Percentiles rank a stretch among this genome's conserved stretches.
Conservation (phyloP, 2,113 vertebrate genomes). For the Athene noctua region DNA sequence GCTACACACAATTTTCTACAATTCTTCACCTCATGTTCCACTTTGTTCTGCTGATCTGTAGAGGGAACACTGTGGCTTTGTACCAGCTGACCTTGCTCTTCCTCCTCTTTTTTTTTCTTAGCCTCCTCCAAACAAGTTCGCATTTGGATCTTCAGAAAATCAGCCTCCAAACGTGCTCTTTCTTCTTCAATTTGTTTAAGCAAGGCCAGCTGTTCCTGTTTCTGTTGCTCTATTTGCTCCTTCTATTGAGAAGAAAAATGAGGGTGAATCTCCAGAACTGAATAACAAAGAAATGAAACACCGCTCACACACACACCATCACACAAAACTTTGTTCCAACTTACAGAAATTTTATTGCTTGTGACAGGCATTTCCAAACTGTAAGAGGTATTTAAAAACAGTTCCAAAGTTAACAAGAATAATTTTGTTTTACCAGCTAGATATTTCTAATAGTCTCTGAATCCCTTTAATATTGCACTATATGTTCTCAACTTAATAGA, state of each 20-base stretch:
- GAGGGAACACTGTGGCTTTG: neutral
- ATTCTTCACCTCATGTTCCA: conserved; percentile 36
- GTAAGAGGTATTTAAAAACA: neutral
- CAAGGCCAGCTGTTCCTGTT: conserved; percentile 82
- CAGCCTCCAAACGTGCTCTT: conserved; percentile 76
- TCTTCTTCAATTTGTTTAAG: conserved; percentile 86
- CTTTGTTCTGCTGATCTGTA: neutral
- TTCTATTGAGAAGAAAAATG: conserved; percentile 72
- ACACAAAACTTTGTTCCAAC: neutral
- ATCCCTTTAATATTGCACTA: neutral
- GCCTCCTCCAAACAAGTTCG: conserved; percentile 69
- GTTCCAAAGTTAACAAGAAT: neutral
- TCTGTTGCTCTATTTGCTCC: conserved; percentile 81
- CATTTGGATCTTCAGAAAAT: conserved; percentile 69
- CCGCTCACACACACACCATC: neutral
- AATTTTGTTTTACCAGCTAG: neutral
- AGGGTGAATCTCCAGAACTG: neutral
- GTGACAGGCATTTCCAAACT: neutral
- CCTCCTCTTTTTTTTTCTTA: conserved; percentile 44
- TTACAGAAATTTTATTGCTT: neutral
- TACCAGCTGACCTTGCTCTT: neutral
- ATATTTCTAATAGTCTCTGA: neutral
- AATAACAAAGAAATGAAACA: neutral
- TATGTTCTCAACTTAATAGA: neutral
- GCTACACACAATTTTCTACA: neutral